Percentiles rank a stretch among this genome's conserved stretches.
phyloP scores from a whole-genome alignment of 2,113 vertebrate species.

The Corythornis cristatus region DNA sequence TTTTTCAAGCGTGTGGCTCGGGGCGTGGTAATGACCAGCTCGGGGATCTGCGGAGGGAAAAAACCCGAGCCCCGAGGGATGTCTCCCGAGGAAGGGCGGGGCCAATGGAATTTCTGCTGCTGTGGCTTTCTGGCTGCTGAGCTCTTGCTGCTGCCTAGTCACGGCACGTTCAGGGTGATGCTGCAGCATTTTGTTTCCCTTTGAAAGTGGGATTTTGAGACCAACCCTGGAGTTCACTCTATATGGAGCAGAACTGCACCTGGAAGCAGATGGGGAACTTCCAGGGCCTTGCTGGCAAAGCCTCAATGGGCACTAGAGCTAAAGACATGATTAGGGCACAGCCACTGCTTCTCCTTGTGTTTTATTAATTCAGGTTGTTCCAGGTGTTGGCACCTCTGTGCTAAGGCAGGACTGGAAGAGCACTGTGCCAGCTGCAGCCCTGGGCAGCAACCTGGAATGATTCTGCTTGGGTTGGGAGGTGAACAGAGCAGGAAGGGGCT shows the following conservation, averaged over 20 bases:
- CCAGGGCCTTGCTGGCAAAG: neutral
- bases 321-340: neutral
- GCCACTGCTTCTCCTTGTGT: neutral
- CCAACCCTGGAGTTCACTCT: neutral
- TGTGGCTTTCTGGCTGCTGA: neutral
- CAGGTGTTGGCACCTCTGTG: neutral
- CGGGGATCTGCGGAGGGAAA: neutral
- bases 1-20: neutral
- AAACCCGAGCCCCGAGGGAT: neutral
- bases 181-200: neutral
- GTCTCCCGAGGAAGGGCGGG: neutral
- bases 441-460: neutral
- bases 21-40: neutral
- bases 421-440: neutral
- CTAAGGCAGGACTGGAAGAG: neutral
- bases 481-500: neutral
- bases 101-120: neutral
- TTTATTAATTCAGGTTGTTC: neutral
- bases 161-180: neutral
- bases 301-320: neutral
- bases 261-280: neutral
- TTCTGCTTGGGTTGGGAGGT: neutral
- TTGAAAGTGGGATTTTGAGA: neutral
- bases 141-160: neutral
- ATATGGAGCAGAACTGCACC: accelerated